Conservation (phyloP, 1,140 invertebrate species). For the Venturia canescens region DNA sequence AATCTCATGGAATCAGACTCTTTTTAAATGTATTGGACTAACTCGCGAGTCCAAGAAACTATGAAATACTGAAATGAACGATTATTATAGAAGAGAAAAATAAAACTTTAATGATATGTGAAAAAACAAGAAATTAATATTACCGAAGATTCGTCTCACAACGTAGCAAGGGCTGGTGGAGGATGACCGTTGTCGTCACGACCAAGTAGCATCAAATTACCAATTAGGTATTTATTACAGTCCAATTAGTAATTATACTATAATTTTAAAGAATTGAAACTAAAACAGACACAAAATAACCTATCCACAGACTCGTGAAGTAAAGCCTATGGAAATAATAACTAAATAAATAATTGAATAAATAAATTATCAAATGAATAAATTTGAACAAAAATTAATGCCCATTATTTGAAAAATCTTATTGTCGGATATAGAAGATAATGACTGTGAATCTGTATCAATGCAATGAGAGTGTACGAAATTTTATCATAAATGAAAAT, state of each 20-base stretch:
- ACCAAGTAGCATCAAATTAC: conserved; percentile 52
- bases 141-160: conserved; percentile 40
- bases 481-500: conserved; percentile 7
- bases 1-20: too few species aligned
- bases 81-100: neutral
- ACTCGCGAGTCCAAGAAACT: too few species aligned
- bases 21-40: too few species aligned
- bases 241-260: conserved; percentile 44
- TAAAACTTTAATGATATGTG: neutral
- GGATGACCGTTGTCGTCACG: conserved; percentile 52
- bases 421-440: conserved; percentile 17
- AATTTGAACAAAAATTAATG: neutral
- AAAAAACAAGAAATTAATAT: conserved; percentile 29
- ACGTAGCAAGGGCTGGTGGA: conserved; percentile 37
- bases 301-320: neutral
- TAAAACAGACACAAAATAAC: conserved; percentile 17
- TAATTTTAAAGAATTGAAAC: conserved; percentile 10
- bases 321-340: neutral
- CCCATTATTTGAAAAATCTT: neutral
- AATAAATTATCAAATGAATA: conserved; percentile 34
- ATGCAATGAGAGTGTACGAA: conserved; percentile 32
- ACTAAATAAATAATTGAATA: neutral
- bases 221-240: conserved; percentile 38
- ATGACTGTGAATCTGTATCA: neutral
- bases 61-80: neutral